phyloP scores from a whole-genome alignment of 37 sponge, comb jelly and placozoan species.

The Haliclona indistincta region DNA sequence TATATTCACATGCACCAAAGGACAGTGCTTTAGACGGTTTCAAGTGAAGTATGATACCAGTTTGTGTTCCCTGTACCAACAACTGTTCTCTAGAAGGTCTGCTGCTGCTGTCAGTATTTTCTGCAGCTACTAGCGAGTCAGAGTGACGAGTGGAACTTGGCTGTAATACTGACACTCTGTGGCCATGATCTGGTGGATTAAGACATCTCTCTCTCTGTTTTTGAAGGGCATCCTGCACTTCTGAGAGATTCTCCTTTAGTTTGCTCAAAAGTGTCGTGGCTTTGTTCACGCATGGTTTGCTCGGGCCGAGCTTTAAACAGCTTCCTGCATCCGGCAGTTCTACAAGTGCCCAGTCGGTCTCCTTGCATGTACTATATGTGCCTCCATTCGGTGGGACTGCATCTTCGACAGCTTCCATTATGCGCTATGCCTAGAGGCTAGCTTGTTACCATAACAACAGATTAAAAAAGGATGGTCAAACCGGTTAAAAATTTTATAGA shows the following conservation, averaged over 20 bases:
- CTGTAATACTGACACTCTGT: background rate
- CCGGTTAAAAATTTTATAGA: too few species aligned
- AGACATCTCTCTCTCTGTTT: background rate
- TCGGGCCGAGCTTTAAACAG: constrained; percentile 30
- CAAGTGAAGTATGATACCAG: background rate
- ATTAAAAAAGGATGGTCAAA: too few species aligned
- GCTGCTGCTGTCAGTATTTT: background rate
- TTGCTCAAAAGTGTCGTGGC: constrained; percentile 15
- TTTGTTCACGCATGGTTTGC: constrained; percentile 54
- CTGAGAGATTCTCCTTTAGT: constrained; percentile 14
- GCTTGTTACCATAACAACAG: too few species aligned
- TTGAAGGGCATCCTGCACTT: background rate
- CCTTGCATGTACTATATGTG: too few species aligned
- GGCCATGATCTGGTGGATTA: too few species aligned
- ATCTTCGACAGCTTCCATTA: too few species aligned
- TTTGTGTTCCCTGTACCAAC: background rate
- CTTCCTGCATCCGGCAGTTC: constrained; percentile 11
- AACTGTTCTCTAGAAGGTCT: too few species aligned
- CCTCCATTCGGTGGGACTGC: too few species aligned
- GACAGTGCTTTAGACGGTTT: background rate
- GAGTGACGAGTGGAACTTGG: background rate
- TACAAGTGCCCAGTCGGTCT: background rate
- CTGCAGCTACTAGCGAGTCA: background rate
- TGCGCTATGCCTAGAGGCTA: too few species aligned
- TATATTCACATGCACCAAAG: background rate